Percentiles rank a stretch among this genome's conserved stretches.
phyloP scores from a whole-genome alignment of 2,888 invertebrate genomes.

The Diarsia rubi region DNA sequence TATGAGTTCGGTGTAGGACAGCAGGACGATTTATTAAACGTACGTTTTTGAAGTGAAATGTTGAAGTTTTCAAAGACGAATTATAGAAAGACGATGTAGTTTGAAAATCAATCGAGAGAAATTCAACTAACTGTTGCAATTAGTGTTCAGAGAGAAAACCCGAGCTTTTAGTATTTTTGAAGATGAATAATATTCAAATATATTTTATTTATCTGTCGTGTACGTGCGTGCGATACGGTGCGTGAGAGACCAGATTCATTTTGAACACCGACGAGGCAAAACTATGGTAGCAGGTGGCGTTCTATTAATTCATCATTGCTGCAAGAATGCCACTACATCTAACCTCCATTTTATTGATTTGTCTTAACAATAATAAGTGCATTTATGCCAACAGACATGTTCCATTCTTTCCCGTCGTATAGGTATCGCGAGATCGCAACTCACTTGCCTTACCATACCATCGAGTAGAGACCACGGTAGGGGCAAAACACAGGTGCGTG shows the following conservation, averaged over 20 bases:
- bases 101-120: not conserved
- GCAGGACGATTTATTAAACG: not conserved
- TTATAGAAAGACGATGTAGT: not conserved
- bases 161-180: not conserved
- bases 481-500: slow-evolving; percentile 55
- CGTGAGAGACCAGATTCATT: too few species aligned
- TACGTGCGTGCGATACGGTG: too few species aligned
- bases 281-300: too few species aligned
- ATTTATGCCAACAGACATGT: too few species aligned
- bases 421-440: not conserved
- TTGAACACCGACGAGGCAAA: too few species aligned
- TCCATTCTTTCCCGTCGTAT: not conserved
- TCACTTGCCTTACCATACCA: not conserved
- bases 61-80: not conserved
- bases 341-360: too few species aligned
- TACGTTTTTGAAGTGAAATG: not conserved
- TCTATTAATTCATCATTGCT: too few species aligned
- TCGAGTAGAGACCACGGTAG: slow-evolving; percentile 36
- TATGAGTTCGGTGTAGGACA: not conserved
- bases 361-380: too few species aligned
- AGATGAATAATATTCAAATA: not conserved
- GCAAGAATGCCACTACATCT: too few species aligned
- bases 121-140: not conserved
- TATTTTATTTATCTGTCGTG: too few species aligned
- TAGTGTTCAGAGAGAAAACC: not conserved